Conservation (phyloP, 2,113 vertebrate genomes). For the Macrotus californicus region DNA sequence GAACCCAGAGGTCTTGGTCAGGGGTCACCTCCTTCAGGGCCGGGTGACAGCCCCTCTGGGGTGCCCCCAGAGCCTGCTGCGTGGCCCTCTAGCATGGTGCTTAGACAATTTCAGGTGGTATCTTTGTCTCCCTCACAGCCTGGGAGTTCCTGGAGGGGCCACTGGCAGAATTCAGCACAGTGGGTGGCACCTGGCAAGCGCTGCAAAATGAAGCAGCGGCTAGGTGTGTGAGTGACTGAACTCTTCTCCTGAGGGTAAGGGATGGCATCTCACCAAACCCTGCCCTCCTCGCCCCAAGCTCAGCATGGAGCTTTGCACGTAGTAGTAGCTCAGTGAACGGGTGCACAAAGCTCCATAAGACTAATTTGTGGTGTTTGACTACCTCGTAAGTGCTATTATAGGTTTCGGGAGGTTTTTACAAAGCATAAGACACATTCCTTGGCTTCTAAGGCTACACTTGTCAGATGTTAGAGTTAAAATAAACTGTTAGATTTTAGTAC, state of each 20-base stretch:
- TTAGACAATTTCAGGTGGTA: neutral
- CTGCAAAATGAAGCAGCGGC: neutral
- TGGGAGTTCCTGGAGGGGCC: neutral
- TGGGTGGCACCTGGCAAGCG: fast-evolving
- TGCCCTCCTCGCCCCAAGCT: neutral
- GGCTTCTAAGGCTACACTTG: neutral
- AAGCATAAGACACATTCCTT: neutral
- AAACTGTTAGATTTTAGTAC: neutral
- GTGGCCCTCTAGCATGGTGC: neutral
- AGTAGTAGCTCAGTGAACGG: neutral
- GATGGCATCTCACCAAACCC: neutral
- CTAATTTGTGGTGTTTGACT: neutral
- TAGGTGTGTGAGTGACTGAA: neutral
- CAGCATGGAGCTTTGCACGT: neutral
- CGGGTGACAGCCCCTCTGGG: neutral
- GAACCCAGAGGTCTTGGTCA: neutral
- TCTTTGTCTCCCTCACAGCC: neutral
- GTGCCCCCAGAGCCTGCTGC: neutral
- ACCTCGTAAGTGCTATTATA: neutral
- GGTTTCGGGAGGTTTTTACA: neutral
- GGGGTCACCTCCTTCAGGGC: neutral
- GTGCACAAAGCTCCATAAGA: neutral
- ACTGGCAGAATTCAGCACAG: no score
- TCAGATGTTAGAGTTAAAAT: neutral
- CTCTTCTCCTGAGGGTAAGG: neutral